These are phyloP conservation scores for Lutjanus erythropterus DNA, from an alignment of 2,113 vertebrate species.

Conservation along the genomic window DNA sequence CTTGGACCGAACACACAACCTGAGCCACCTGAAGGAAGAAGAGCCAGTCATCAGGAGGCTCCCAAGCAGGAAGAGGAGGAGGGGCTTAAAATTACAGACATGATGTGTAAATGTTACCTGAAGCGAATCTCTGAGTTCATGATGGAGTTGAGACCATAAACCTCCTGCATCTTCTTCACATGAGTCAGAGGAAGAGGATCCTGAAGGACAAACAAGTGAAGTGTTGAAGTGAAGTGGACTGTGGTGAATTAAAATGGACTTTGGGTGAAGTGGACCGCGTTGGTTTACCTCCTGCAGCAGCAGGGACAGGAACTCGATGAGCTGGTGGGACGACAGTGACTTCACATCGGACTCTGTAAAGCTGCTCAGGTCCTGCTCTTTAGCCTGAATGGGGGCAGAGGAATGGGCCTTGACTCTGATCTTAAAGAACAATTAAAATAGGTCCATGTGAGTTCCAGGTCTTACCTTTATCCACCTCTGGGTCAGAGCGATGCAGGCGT, in stretches of 20 bases:
- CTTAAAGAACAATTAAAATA: not conserved
- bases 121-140: slow-evolving; percentile 95
- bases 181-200: slow-evolving; percentile 89
- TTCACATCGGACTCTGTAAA: slow-evolving; percentile 89
- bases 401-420: not conserved
- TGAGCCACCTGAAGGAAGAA: slow-evolving; percentile 89
- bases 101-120: slow-evolving; percentile 83
- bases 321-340: slow-evolving; percentile 91
- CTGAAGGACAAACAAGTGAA: slow-evolving; percentile 76
- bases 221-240: not conserved
- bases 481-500: slow-evolving; percentile 89
- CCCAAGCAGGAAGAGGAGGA: not conserved
- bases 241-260: not conserved
- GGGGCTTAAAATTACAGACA: not conserved
- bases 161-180: slow-evolving; percentile 93
- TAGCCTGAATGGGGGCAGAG: slow-evolving; percentile 82
- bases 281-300: slow-evolving; percentile 89
- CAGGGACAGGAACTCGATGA: slow-evolving; percentile 93
- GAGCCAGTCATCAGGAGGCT: slow-evolving; percentile 17
- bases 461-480: slow-evolving; percentile 91
- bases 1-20: slow-evolving; percentile 90
- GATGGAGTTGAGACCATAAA: slow-evolving; percentile 89
- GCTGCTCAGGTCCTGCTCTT: slow-evolving; percentile 87
- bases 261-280: not conserved
- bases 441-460: not conserved